Evolutionary conservation across 2,888 invertebrate species (phyloP).

Genomic region (Branchipolynoe longqiensis): DNA sequence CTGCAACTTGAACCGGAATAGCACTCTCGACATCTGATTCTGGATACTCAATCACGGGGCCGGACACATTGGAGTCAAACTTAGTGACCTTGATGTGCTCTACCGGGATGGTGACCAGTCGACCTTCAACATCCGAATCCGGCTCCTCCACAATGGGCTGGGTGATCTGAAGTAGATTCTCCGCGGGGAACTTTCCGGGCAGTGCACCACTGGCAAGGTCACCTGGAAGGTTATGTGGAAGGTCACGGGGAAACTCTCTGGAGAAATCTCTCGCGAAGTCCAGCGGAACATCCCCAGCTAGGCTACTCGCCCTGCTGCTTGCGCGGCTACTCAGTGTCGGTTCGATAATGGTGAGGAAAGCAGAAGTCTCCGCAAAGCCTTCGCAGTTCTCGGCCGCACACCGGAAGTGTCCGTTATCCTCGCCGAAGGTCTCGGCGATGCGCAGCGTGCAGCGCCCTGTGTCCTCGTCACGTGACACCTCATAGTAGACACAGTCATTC

Average conservation of each 20-base stretch:
- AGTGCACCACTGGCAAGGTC: too few species aligned
- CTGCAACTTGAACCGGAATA: not conserved
- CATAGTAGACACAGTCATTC: conserved; percentile 69
- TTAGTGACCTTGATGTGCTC: conserved; percentile 44
- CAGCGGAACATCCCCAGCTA: conserved; percentile 19
- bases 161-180: conserved; percentile 12
- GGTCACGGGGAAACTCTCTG: not conserved
- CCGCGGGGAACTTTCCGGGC: not conserved
- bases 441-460: conserved; percentile 87
- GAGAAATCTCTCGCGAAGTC: too few species aligned
- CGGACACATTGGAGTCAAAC: conserved; percentile 4
- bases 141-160: conserved; percentile 39
- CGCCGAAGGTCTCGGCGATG: conserved; percentile 96
- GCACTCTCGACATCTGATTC: conserved; percentile 37
- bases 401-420: conserved; percentile 98
- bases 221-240: too few species aligned
- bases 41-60: conserved; percentile 20
- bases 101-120: not conserved
- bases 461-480: conserved; percentile 77
- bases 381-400: conserved; percentile 96
- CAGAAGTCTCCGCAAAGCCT: conserved; percentile 91
- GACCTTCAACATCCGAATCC: conserved; percentile 39
- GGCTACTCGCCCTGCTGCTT: conserved; percentile 19
- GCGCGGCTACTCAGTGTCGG: conserved; percentile 59
- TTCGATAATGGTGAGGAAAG: conserved; percentile 75